Evolutionary conservation across 2,888 invertebrate species (phyloP).

Genomic region (Embidobia sp.): DNA sequence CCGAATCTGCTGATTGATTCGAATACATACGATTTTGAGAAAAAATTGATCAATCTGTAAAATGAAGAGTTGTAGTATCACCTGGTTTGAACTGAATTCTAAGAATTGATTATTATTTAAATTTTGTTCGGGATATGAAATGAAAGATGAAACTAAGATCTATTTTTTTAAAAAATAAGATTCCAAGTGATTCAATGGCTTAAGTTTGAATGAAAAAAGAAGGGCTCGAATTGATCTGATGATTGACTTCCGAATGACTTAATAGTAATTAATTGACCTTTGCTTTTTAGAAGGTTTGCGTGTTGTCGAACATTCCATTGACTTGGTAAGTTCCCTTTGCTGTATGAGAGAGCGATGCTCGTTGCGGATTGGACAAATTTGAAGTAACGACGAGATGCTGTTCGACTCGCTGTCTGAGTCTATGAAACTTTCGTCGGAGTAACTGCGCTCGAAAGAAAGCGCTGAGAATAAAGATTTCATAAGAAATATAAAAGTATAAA

Average conservation of each 20-base stretch:
- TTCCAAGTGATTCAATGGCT: no score
- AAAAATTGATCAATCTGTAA: conserved; percentile 65
- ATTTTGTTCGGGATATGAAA: no score
- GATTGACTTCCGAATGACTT: no score
- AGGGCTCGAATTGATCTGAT: no score
- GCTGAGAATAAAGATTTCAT: no score
- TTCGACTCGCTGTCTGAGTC: conserved; percentile 23
- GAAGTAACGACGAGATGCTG: conserved; percentile 67
- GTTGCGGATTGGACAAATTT: conserved; percentile 76
- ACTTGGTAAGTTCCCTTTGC: conserved; percentile 75
- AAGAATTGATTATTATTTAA: no score
- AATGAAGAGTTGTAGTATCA: conserved; percentile 58
- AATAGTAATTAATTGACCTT: conserved; percentile 23
- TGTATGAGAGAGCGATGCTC: conserved; percentile 77
- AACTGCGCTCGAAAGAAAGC: conserved; percentile 73
- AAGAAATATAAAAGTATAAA: no score
- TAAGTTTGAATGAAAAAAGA: no score
- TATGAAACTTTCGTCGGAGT: conserved; percentile 61
- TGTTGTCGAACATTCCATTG: conserved; percentile 69
- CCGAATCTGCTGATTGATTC: background rate
- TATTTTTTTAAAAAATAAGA: no score
- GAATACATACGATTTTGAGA: conserved; percentile 48
- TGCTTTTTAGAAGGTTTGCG: conserved; percentile 41
- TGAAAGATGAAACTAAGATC: no score
- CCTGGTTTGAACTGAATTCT: no score